phyloP scores from a whole-genome alignment of 2,113 vertebrate species.

The Spizaetus ornatus region DNA sequence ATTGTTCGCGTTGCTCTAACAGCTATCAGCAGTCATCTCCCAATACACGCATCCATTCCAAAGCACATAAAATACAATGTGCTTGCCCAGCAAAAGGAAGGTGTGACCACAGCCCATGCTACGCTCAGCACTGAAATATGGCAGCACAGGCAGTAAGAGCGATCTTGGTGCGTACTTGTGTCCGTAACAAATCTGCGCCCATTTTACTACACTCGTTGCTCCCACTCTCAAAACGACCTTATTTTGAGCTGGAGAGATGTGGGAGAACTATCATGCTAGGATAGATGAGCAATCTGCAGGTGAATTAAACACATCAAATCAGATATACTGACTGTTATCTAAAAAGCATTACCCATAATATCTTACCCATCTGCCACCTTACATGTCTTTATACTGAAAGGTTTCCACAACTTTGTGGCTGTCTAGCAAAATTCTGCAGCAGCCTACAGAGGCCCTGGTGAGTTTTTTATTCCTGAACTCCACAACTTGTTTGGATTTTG shows the following conservation, averaged over 20 bases:
- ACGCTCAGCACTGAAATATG: neutral
- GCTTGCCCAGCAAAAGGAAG: neutral
- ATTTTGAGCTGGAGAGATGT: neutral
- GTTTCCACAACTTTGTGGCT: neutral
- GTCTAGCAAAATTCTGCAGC: neutral
- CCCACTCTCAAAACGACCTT: neutral
- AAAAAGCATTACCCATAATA: neutral
- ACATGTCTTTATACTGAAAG: neutral
- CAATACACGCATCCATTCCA: neutral
- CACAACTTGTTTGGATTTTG: neutral
- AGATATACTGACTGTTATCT: neutral
- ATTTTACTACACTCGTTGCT: neutral
- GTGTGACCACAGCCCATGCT: neutral
- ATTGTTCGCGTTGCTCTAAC: neutral
- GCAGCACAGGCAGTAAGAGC: neutral
- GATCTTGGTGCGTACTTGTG: neutral
- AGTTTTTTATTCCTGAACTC: neutral
- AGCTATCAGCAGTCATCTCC: neutral
- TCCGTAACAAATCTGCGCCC: neutral
- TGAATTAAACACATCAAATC: neutral
- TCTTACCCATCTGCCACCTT: neutral
- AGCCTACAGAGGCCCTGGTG: neutral
- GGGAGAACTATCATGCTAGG: neutral
- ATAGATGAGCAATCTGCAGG: neutral
- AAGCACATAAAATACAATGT: rapidly evolving